Conservation (phyloP, 2,797 vertebrate species). For the Platyrinchus mystaceus region DNA sequence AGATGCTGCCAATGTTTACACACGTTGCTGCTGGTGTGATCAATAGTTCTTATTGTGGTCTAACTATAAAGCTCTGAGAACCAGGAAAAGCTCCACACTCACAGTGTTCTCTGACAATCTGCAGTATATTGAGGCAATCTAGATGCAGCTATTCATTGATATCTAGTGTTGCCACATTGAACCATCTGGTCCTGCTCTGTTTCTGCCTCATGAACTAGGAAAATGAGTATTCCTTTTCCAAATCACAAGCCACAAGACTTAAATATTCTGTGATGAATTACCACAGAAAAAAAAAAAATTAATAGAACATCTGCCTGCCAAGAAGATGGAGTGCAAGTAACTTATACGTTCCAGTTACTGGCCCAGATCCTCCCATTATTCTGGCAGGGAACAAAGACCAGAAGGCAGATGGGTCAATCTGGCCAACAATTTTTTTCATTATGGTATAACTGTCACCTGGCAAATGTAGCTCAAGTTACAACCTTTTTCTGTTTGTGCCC, state of each 20-base stretch:
- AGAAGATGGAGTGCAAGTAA: conserved; percentile 29
- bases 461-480: background rate
- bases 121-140: background rate
- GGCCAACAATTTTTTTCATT: background rate
- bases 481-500: background rate
- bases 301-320: conserved; percentile 61
- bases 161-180: background rate
- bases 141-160: background rate
- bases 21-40: background rate
- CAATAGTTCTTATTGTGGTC: background rate
- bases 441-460: background rate
- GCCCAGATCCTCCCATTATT: background rate
- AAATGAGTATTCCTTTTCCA: conserved; percentile 51
- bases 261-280: conserved; percentile 52
- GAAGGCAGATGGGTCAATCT: conserved; percentile 39
- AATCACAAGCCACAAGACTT: conserved; percentile 13
- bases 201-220: conserved; percentile 55
- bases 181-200: conserved; percentile 37
- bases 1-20: background rate
- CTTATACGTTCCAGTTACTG: background rate
- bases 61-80: background rate
- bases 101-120: background rate
- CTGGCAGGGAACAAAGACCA: conserved; percentile 40
- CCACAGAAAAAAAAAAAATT: conserved; percentile 50
- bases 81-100: background rate